A percentile compares a stretch with the other conserved stretches of the same genome.
Conservation (phyloP, 2,113 vertebrate genomes). For the Baryphthengus martii region DNA sequence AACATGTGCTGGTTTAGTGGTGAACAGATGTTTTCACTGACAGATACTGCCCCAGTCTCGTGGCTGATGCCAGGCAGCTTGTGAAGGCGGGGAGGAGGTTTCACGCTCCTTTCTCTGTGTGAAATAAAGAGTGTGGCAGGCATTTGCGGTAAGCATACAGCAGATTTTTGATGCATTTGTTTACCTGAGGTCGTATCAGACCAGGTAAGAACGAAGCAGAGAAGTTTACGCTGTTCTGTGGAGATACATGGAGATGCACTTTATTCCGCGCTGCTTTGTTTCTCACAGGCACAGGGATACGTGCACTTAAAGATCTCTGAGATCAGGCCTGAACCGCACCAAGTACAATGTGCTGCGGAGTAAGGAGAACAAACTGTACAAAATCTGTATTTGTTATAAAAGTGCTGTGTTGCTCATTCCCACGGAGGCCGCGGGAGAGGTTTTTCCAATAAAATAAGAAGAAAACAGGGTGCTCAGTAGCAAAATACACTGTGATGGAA, state of each 20-base stretch:
- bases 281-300: not conserved
- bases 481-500: conserved; percentile 16
- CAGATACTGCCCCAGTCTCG: not conserved
- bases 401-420: not conserved
- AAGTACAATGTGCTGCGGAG: not conserved
- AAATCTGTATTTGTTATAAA: not conserved
- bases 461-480: not conserved
- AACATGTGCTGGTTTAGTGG: fast-evolving
- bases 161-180: not conserved
- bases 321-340: not conserved
- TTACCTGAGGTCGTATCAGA: not conserved
- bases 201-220: not conserved
- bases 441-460: not conserved
- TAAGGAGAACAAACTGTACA: not conserved
- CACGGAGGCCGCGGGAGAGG: not conserved
- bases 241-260: not conserved
- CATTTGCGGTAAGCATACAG: not conserved
- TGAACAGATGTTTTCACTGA: not conserved
- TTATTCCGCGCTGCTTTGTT: not conserved
- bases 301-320: not conserved
- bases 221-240: not conserved
- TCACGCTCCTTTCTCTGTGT: not conserved
- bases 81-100: not conserved
- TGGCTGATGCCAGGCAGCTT: not conserved
- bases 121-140: not conserved